Evolutionary conservation across 2,797 vertebrate genomes (phyloP), one percentile per base, ranked within the genome.

Genomic region (Siniperca obscura): DNA sequence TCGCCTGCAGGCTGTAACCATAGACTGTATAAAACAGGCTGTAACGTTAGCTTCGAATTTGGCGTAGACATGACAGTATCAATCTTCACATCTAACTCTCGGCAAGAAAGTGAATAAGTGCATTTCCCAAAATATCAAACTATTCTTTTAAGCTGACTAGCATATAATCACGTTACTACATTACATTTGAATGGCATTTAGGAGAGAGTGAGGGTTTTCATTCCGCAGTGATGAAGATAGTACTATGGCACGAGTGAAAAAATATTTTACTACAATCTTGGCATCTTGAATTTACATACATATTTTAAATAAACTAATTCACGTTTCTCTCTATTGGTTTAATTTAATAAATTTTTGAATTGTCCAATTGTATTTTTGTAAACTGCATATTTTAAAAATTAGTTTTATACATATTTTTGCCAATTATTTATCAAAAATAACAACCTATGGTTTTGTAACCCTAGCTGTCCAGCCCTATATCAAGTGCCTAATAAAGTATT

Each of bases 401-500:
- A 0, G 6, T 57, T 60, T 66, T 13, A 22, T 9, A 13, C 30
- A 38, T 8, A 50, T 48, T 57, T 70, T 72, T 69, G 36, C 30
- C 13, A 62, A 72, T 48, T 30, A 65, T 13, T 55, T 50, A 17
- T 16, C n/a, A 30, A 75, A 78, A 75, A 68, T 34, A 79, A 11
- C 1, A 70, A 70, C 16, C n/a, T 34, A 42, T 74, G 8, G n/a
- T 75, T 77, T 46, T 22, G 27, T 17, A 42, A n/a, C 8, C 40
- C 19, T 34, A 56, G 36, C 17, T 74, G 27, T 73, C 17, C 40
- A 68, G 50, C 30, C 52, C 40, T 61, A 25, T 13, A 40, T 57
- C 36, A 76, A 70, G 60, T 64, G 53, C 40, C 78, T 71, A 12
- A 62, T 77, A 60, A 75, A 46, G 68, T 53, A 75, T 44, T 77